These are phyloP conservation scores for Xenops minutus DNA, from an alignment of 2,797 vertebrate genomes.

Conservation along the genomic window DNA sequence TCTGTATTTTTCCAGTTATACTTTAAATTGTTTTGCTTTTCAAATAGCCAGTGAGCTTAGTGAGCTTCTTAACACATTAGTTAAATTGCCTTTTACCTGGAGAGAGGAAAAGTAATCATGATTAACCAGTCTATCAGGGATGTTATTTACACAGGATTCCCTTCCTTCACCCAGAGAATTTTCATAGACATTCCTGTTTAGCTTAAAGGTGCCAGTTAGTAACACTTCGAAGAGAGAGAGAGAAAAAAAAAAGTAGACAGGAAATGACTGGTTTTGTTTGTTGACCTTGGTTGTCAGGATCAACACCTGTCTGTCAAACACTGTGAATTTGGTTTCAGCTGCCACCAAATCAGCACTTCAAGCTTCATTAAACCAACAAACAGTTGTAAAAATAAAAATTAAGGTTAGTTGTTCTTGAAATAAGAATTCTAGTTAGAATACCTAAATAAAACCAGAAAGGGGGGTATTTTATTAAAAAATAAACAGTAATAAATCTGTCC, in stretches of 20 bases:
- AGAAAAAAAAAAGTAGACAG: rapidly evolving
- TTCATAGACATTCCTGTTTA: not conserved
- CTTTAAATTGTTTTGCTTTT: not conserved
- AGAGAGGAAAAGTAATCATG: not conserved
- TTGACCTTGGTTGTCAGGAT: slow-evolving; percentile 18
- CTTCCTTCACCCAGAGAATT: not conserved
- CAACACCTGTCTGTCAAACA: not conserved
- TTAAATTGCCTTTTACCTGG: not conserved
- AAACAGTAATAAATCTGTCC: not conserved
- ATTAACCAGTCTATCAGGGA: slow-evolving; percentile 2
- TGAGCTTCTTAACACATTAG: not conserved
- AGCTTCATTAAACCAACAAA: not conserved
- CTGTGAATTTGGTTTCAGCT: slow-evolving; percentile 10
- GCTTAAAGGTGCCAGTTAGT: slow-evolving; percentile 20
- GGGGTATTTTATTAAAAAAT: not conserved
- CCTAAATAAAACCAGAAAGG: slow-evolving; percentile 46
- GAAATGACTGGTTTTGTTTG: not conserved
- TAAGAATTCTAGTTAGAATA: not conserved
- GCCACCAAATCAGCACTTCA: not conserved
- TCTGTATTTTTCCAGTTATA: not conserved
- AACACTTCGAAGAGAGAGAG: not conserved
- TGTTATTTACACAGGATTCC: not conserved
- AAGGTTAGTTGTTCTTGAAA: slow-evolving; percentile 7
- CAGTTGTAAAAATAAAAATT: not conserved
- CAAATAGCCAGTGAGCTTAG: not conserved